These are phyloP conservation scores for Cartodere bifasciata DNA, from an alignment of 2,888 invertebrate species.

Conservation along the genomic window DNA sequence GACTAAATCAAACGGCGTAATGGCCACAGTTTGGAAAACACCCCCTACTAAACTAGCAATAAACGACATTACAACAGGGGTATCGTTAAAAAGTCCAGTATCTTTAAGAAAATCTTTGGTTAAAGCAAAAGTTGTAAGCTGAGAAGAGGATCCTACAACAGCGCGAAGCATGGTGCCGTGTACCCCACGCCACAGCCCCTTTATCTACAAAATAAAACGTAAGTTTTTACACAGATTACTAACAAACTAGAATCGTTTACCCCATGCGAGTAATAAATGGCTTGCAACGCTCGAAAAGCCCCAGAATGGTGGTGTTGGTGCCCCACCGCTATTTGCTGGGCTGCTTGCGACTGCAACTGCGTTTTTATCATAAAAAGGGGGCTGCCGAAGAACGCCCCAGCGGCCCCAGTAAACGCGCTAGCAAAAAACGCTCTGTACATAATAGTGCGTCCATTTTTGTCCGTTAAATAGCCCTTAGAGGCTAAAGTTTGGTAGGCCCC, in stretches of 20 bases:
- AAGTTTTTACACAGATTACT: background rate
- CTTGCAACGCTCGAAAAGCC: conserved; percentile 37
- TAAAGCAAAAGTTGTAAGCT: conserved; percentile 68
- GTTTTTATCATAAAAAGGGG: conserved; percentile 79
- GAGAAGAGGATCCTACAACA: conserved; percentile 70
- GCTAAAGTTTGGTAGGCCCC: conserved; percentile 63
- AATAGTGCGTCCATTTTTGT: conserved; percentile 40
- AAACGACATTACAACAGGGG: conserved; percentile 45
- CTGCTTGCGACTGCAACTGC: conserved; percentile 67
- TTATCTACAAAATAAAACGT: conserved; percentile 19
- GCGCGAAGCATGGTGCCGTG: conserved; percentile 56
- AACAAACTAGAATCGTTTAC: conserved; percentile 36
- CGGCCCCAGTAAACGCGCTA: conserved; percentile 49
- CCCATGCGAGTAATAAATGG: conserved; percentile 45
- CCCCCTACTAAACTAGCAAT: conserved; percentile 66
- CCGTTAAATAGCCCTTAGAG: conserved; percentile 49
- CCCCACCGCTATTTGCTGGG: conserved; percentile 68
- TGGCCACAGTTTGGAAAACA: conserved; percentile 54
- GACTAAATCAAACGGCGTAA: conserved; percentile 80
- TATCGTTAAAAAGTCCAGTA: conserved; percentile 26
- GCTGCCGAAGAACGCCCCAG: conserved; percentile 59
- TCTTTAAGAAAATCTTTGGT: conserved; percentile 40
- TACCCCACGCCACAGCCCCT: conserved; percentile 69
- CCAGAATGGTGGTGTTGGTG: conserved; percentile 65
- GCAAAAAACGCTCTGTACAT: conserved; percentile 37